Percentiles rank a stretch among this genome's conserved stretches.
Conservation (phyloP, 2,797 vertebrate genomes). For the Anguilla pacifica region DNA sequence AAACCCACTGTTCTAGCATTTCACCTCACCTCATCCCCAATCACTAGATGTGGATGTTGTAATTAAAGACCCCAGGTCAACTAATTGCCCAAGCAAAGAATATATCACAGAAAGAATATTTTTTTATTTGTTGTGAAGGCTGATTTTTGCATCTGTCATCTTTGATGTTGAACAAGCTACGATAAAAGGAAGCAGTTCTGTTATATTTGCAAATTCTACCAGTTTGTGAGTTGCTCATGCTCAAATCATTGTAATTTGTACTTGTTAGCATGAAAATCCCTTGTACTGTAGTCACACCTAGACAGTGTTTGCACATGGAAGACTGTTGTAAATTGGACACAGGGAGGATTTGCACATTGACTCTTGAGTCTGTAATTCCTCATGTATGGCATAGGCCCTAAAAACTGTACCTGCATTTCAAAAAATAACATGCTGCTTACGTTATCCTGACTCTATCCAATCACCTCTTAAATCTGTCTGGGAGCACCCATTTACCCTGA, state of each 20-base stretch:
- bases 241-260: too few relatives aligned
- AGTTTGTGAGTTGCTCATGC: too few relatives aligned
- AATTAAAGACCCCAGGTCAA: background rate
- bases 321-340: background rate
- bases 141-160: too few relatives aligned
- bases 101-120: background rate
- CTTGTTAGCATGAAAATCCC: background rate
- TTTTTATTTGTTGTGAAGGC: too few relatives aligned
- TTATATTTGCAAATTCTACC: too few relatives aligned
- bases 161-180: background rate
- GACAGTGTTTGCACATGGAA: background rate
- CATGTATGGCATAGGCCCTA: background rate
- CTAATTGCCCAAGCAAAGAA: too few relatives aligned
- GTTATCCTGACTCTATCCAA: background rate
- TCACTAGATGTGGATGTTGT: background rate
- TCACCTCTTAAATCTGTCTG: background rate
- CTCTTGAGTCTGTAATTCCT: background rate
- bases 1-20: background rate
- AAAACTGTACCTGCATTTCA: too few relatives aligned
- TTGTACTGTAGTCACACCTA: background rate
- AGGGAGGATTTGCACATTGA: background rate
- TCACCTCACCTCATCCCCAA: background rate
- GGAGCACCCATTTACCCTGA: background rate
- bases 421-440: background rate
- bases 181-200: background rate